phyloP scores from a whole-genome alignment of 1,140 invertebrate genomes.

The Procambarus clarkii region DNA sequence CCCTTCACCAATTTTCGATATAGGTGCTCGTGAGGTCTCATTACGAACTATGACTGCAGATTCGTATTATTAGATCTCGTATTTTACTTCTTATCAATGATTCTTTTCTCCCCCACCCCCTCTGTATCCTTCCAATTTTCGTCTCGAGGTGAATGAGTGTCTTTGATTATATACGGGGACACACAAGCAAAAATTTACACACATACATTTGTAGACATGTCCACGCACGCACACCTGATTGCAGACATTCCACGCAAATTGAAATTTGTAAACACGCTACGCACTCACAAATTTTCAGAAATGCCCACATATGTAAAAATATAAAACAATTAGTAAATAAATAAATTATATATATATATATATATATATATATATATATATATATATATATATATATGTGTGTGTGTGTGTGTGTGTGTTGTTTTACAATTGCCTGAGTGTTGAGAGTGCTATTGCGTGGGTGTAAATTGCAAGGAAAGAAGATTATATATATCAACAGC shows the following conservation, averaged over 20 bases:
- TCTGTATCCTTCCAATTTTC: background rate
- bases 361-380: constrained; percentile 32
- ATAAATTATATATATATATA: constrained; percentile 29
- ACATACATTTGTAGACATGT: no score
- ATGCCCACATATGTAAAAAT: no score
- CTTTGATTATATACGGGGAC: background rate
- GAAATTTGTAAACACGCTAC: background rate
- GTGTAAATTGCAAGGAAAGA: background rate
- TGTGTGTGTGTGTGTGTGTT: background rate
- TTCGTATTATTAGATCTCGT: background rate
- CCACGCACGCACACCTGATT: background rate
- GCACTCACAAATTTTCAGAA: no score
- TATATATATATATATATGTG: constrained; percentile 38
- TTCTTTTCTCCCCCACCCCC: background rate
- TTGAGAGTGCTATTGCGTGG: no score
- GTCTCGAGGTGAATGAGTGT: background rate
- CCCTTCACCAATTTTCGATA: background rate
- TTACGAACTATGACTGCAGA: background rate
- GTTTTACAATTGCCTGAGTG: no score
- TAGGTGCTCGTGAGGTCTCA: background rate
- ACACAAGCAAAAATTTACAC: background rate
- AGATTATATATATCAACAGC: background rate
- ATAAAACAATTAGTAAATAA: no score
- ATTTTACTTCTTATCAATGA: background rate
- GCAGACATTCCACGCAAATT: background rate